Conservation (phyloP, 1,140 invertebrate species). For the Papilio polyxenes region DNA sequence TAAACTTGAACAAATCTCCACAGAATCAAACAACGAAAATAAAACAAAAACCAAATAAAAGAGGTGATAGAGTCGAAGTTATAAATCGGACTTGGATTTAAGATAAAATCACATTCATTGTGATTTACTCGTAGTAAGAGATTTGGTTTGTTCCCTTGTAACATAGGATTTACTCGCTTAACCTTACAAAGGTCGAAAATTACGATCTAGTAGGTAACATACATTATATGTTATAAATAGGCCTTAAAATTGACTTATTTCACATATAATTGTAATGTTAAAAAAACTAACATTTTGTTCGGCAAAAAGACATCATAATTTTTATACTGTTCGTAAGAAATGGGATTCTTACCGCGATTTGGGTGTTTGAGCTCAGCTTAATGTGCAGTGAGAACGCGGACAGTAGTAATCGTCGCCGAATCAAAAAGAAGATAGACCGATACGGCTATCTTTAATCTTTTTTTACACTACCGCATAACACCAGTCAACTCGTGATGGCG, state of each 20-base stretch:
- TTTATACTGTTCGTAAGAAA: too few species aligned
- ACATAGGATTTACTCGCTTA: not conserved
- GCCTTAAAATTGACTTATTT: not conserved
- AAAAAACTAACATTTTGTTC: too few species aligned
- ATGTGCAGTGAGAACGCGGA: too few species aligned
- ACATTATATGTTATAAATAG: not conserved
- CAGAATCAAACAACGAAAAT: not conserved
- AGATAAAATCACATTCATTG: constrained; percentile 21
- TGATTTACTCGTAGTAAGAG: constrained; percentile 1
- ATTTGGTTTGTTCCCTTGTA: constrained; percentile 5
- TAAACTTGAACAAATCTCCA: constrained; percentile 11
- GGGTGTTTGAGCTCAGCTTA: too few species aligned
- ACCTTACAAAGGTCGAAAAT: constrained; percentile 11
- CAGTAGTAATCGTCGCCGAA: too few species aligned
- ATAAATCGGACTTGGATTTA: constrained; percentile 24
- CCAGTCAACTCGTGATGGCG: too few species aligned
- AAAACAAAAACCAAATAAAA: constrained; percentile 22
- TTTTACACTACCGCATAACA: too few species aligned
- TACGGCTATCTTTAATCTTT: too few species aligned
- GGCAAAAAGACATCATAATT: not conserved
- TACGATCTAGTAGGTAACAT: not conserved
- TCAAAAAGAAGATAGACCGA: too few species aligned
- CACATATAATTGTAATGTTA: too few species aligned
- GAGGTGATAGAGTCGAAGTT: constrained; percentile 14
- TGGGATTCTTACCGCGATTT: too few species aligned